Evolutionary conservation across 1,140 invertebrate genomes (phyloP).

Genomic region (Lysiphlebus fabarum): DNA sequence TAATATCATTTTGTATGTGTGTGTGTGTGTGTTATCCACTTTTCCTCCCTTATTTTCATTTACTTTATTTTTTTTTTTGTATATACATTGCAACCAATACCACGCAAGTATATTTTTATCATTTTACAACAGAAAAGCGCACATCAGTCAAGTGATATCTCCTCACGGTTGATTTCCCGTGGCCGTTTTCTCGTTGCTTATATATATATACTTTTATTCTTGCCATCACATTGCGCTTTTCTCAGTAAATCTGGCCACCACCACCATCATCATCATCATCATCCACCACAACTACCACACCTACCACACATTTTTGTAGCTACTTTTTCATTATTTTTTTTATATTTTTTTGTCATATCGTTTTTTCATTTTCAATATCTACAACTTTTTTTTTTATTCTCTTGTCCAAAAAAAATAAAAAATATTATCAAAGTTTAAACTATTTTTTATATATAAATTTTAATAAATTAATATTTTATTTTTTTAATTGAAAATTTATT

Average conservation of each 20-base stretch:
- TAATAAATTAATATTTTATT: no score
- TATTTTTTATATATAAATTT: no score
- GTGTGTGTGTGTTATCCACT: no score
- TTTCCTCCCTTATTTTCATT: no score
- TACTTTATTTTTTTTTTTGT: no score
- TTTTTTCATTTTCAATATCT: no score
- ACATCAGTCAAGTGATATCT: constrained; percentile 58
- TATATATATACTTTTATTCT: background rate
- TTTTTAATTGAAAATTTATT: no score
- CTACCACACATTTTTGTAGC: constrained; percentile 4
- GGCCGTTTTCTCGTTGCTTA: constrained; percentile 36
- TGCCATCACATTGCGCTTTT: constrained; percentile 5
- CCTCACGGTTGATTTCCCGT: constrained; percentile 58
- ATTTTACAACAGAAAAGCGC: constrained; percentile 58
- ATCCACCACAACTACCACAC: background rate
- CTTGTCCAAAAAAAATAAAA: no score
- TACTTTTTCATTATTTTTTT: background rate
- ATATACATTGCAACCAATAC: constrained; percentile 44
- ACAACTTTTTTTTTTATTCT: no score
- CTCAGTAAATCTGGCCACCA: constrained; percentile 13
- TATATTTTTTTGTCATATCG: no score
- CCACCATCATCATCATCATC: constrained; percentile 12
- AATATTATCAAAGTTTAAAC: no score
- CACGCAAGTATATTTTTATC: constrained; percentile 52
- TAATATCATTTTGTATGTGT: no score